A percentile compares a stretch with the other conserved stretches of the same genome.
phyloP scores from a whole-genome alignment of 2,113 vertebrate genomes.

The Silurus meridionalis region DNA sequence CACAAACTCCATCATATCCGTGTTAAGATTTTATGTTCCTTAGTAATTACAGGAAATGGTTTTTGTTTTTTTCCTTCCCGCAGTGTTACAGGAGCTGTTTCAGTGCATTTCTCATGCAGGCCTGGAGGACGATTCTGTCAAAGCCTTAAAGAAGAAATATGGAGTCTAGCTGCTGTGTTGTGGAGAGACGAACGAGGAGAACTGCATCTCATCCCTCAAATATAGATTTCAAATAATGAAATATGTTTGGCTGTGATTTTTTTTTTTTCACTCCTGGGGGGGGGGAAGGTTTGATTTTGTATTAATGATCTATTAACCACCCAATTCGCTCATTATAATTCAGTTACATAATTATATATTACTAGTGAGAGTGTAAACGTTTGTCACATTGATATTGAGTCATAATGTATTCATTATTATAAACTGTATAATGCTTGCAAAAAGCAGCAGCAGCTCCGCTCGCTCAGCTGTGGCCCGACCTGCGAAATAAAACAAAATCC shows the following conservation, averaged over 20 bases:
- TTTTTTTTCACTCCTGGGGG: not conserved
- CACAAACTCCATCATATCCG: not conserved
- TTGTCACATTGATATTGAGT: not conserved
- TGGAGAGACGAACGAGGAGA: not conserved
- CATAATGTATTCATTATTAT: not conserved
- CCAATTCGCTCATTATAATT: not conserved
- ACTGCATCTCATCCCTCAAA: not conserved
- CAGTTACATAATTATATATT: not conserved
- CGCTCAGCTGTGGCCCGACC: not conserved
- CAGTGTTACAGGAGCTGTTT: conserved; percentile 84
- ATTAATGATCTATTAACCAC: not conserved
- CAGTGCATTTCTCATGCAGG: conserved; percentile 76
- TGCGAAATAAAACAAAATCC: not conserved
- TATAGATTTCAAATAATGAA: not conserved
- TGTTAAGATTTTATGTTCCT: not conserved
- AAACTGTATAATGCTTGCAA: conserved; percentile 2
- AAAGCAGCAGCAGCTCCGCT: conserved; percentile 17
- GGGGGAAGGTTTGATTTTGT: not conserved
- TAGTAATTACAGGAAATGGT: not conserved
- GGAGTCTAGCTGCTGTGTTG: conserved; percentile 65
- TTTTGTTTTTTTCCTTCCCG: conserved; percentile 52
- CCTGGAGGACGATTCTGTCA: conserved; percentile 68
- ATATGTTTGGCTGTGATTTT: not conserved
- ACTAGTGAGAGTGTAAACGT: not conserved
- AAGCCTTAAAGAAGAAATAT: conserved; percentile 82